Conservation (phyloP, 2,888 invertebrate genomes). For the Cordylochernes scorpioides region DNA sequence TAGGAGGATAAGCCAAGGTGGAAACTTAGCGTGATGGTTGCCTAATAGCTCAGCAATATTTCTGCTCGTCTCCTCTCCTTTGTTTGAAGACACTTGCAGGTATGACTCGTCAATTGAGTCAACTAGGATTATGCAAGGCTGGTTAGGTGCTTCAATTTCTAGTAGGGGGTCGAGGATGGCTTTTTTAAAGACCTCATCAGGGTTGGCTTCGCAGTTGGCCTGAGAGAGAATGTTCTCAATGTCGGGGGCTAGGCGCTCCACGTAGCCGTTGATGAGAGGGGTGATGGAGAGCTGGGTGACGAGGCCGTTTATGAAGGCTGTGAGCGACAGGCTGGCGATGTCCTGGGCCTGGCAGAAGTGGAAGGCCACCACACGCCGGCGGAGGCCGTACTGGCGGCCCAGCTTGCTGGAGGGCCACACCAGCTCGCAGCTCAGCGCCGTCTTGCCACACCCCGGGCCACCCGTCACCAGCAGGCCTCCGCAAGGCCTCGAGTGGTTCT, state of each 20-base stretch:
- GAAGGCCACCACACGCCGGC: slow-evolving; percentile 50
- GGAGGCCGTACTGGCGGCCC: slow-evolving; percentile 30
- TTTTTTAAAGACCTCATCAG: slow-evolving; percentile 69
- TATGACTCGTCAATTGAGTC: slow-evolving; percentile 64
- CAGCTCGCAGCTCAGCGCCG: slow-evolving; percentile 24
- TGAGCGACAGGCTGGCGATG: slow-evolving; percentile 53
- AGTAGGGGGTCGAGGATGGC: slow-evolving; percentile 59
- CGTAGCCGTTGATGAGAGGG: slow-evolving; percentile 30
- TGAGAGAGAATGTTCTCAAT: slow-evolving; percentile 50
- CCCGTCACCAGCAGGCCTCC: slow-evolving; percentile 68
- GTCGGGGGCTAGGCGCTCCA: slow-evolving; percentile 48
- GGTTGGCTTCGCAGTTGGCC: slow-evolving; percentile 54
- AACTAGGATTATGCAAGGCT: slow-evolving; percentile 54
- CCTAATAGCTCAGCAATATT: slow-evolving; percentile 58
- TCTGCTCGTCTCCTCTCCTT: slow-evolving; percentile 22
- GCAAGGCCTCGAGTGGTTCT: slow-evolving; percentile 38
- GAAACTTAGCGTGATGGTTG: slow-evolving; percentile 65
- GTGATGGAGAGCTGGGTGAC: slow-evolving; percentile 46
- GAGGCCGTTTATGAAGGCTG: slow-evolving; percentile 54
- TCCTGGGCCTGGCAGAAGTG: slow-evolving; percentile 48
- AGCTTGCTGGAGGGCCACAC: slow-evolving; percentile 16
- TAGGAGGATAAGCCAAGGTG: slow-evolving; percentile 69
- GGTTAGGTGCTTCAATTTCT: slow-evolving; percentile 51
- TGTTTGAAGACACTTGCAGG: slow-evolving; percentile 10
- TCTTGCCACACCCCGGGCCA: slow-evolving; percentile 81